Conservation (phyloP, 2,113 vertebrate genomes). For the Progne subis region DNA sequence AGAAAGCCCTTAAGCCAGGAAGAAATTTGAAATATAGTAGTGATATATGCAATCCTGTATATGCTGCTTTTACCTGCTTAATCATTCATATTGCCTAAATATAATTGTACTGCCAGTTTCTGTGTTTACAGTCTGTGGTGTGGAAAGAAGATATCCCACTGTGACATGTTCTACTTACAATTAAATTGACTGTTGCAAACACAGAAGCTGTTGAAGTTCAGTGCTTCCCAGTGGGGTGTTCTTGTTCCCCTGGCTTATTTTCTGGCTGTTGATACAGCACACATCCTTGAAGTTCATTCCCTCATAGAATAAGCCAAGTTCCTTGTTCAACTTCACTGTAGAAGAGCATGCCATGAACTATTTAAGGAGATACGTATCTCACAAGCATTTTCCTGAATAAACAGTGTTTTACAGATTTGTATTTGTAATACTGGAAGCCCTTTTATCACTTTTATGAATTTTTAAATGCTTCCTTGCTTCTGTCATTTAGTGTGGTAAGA, state of each 20-base stretch:
- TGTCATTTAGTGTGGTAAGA: not conserved
- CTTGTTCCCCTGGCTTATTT: conserved; percentile 26
- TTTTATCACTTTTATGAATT: not conserved
- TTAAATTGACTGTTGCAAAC: conserved; percentile 58
- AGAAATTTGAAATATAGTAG: not conserved
- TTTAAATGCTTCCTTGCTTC: not conserved
- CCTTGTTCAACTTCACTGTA: not conserved
- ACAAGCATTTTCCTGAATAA: not conserved
- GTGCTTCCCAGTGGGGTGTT: conserved; percentile 34
- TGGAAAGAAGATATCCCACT: conserved; percentile 47
- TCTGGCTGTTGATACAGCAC: conserved; percentile 19
- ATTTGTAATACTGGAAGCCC: not conserved
- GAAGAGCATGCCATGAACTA: not conserved
- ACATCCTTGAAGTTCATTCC: not conserved
- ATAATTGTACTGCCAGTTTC: conserved; percentile 41
- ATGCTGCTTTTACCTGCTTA: conserved; percentile 27
- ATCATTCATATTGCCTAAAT: conserved; percentile 48
- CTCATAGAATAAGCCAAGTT: not conserved
- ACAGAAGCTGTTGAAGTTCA: conserved; percentile 61
- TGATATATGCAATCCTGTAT: not conserved
- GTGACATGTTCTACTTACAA: conserved; percentile 60
- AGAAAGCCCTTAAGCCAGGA: not conserved
- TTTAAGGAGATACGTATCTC: not conserved
- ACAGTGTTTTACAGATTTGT: not conserved
- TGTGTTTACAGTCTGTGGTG: conserved; percentile 51